These are phyloP conservation scores for Aporophyla nigra DNA, from an alignment of 2,888 invertebrate genomes.

Conservation along the genomic window DNA sequence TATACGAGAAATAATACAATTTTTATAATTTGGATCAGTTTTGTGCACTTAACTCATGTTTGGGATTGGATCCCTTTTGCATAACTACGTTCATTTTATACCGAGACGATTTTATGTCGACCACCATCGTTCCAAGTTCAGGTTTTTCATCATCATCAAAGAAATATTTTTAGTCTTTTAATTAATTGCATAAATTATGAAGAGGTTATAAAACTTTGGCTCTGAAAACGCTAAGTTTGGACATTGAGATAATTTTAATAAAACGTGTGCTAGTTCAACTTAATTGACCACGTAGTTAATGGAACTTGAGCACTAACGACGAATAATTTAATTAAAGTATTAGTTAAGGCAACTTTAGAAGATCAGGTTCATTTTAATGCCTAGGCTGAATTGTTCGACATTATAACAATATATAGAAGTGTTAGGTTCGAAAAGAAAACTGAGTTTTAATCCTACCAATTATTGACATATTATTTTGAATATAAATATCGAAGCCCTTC, in stretches of 20 bases:
- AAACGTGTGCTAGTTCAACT: constrained; percentile 28
- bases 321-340: neutral
- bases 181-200: constrained; percentile 17
- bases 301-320: constrained; percentile 3
- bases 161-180: neutral
- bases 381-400: neutral
- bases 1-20: too few species aligned
- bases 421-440: neutral
- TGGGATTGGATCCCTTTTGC: too few species aligned
- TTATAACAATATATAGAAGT: neutral
- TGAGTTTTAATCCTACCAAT: too few species aligned
- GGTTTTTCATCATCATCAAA: too few species aligned
- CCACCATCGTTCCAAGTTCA: neutral
- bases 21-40: too few species aligned
- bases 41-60: too few species aligned
- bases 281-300: constrained; percentile 14
- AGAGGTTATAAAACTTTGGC: constrained; percentile 30
- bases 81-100: neutral
- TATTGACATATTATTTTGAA: too few species aligned
- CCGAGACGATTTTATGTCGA: neutral
- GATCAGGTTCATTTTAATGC: neutral
- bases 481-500: too few species aligned
- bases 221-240: constrained; percentile 31
- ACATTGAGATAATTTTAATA: constrained; percentile 31
- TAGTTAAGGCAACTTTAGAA: neutral